Conservation (phyloP, 2,888 invertebrate species). For the Timema podura region DNA sequence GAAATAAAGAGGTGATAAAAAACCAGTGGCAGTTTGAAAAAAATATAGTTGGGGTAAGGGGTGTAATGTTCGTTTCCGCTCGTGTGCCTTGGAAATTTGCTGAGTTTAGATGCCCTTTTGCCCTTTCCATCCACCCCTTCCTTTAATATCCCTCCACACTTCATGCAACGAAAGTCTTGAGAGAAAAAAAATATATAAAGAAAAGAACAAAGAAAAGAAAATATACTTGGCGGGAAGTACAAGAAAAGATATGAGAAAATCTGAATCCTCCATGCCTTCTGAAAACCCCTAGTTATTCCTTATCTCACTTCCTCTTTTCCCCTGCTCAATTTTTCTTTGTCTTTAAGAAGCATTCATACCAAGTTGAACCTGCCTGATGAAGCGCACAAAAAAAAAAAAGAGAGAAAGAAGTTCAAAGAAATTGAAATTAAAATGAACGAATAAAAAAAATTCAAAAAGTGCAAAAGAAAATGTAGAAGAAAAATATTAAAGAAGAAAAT, state of each 20-base stretch:
- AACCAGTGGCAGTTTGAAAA: no score
- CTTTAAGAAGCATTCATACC: slow-evolving; percentile 1
- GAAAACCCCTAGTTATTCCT: background rate
- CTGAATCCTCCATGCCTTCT: slow-evolving; percentile 4
- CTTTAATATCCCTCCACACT: no score
- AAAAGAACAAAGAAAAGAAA: slow-evolving; percentile 12
- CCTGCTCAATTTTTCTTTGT: background rate
- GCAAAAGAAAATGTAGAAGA: no score
- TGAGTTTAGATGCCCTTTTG: no score
- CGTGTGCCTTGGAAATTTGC: no score
- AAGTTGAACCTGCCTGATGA: slow-evolving; percentile 10
- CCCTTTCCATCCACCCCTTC: no score
- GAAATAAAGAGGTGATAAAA: no score
- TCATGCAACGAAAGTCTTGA: no score
- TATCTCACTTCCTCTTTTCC: background rate
- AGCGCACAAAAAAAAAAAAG: slow-evolving; percentile 9
- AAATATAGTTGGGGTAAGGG: no score
- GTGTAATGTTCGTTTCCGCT: no score
- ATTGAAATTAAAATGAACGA: slow-evolving; percentile 1
- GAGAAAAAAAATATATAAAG: background rate
- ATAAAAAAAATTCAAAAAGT: no score
- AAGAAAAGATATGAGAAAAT: slow-evolving; percentile 5
- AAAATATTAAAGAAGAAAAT: no score
- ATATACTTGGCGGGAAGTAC: background rate
- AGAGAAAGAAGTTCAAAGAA: background rate